Percentiles rank a stretch among this genome's conserved stretches.
These are phyloP conservation scores for Pelodytes ibericus DNA, from an alignment of 2,797 vertebrate genomes.

Conservation along the genomic window DNA sequence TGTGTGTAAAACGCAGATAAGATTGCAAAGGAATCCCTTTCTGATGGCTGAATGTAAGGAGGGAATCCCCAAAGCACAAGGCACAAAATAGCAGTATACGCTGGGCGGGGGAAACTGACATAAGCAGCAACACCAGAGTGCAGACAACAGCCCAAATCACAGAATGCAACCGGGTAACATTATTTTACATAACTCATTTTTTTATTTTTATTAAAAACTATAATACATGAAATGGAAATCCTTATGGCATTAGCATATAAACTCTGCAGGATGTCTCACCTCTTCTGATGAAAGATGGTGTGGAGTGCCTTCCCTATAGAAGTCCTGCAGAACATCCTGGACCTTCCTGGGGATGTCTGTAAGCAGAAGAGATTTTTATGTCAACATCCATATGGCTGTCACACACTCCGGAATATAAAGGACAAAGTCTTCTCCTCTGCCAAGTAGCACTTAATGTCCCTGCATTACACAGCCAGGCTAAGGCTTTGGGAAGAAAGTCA, in stretches of 20 bases:
- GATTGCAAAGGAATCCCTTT: too few relatives aligned
- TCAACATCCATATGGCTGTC: conserved; percentile 14
- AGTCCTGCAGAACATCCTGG: conserved; percentile 87
- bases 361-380: conserved; percentile 38
- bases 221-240: neutral
- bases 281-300: conserved; percentile 80
- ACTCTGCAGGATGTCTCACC: conserved; percentile 71
- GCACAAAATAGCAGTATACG: too few relatives aligned
- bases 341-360: conserved; percentile 89
- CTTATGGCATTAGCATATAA: neutral
- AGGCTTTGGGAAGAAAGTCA: neutral
- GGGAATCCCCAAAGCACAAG: too few relatives aligned
- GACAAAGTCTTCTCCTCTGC: conserved; percentile 4
- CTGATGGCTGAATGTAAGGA: too few relatives aligned
- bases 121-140: too few relatives aligned
- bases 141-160: too few relatives aligned
- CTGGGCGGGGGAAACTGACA: too few relatives aligned
- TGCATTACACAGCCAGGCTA: conserved; percentile 1
- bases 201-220: too few relatives aligned
- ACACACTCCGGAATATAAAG: conserved; percentile 6
- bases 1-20: too few relatives aligned
- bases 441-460: neutral
- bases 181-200: too few relatives aligned
- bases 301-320: conserved; percentile 80
- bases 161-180: too few relatives aligned